Conservation (phyloP, 1,140 invertebrate species). For the Drosophila pseudoananassae region DNA sequence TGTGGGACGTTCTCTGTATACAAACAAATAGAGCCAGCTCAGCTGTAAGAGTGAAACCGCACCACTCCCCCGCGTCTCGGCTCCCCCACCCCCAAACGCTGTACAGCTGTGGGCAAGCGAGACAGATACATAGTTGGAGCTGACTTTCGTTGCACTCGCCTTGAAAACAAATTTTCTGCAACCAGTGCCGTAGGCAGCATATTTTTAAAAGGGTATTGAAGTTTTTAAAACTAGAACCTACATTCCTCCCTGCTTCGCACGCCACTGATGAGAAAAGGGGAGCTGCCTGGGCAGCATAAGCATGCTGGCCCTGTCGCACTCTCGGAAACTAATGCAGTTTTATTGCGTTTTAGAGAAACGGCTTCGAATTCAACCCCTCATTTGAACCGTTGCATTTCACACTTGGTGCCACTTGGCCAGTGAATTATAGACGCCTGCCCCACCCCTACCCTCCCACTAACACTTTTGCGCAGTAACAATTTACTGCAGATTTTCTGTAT, state of each 20-base stretch:
- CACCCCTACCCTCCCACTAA: constrained; percentile 18
- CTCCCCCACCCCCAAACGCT: constrained; percentile 6
- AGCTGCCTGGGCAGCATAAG: constrained; percentile 19
- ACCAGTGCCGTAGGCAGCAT: background rate
- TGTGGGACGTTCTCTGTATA: constrained; percentile 62
- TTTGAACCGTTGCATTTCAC: constrained; percentile 43
- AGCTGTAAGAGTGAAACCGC: constrained; percentile 68
- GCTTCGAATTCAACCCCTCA: constrained; percentile 60
- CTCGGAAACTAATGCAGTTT: constrained; percentile 63
- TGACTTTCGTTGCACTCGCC: constrained; percentile 57
- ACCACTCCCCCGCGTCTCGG: constrained; percentile 31
- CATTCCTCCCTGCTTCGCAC: background rate
- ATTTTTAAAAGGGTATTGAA: background rate
- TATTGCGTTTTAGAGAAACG: constrained; percentile 73
- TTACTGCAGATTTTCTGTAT: constrained; percentile 72
- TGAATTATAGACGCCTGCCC: constrained; percentile 28
- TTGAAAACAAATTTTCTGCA: constrained; percentile 65
- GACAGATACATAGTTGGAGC: constrained; percentile 25
- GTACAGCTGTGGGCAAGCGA: constrained; percentile 56
- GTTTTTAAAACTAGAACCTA: no score
- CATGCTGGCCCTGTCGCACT: constrained; percentile 46
- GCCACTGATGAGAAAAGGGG: background rate
- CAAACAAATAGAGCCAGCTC: constrained; percentile 73
- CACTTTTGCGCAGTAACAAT: constrained; percentile 72
- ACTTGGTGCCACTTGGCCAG: constrained; percentile 26